Percentiles rank a stretch among this genome's conserved stretches.
Evolutionary conservation across 2,888 invertebrate species (phyloP).

Genomic region (Clanis bilineata): DNA sequence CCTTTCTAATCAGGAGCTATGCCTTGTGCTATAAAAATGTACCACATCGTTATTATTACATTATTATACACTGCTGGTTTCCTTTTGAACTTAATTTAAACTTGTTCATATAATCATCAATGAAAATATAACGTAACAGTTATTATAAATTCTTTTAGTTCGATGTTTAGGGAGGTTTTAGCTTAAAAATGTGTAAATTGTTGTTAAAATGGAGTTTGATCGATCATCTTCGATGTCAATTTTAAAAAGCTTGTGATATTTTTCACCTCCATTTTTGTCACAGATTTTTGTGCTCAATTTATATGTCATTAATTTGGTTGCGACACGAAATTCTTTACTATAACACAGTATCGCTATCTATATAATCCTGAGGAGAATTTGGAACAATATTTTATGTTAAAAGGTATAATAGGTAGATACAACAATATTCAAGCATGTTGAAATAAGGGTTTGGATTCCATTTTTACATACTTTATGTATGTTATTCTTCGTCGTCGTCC

Average conservation of each 20-base stretch:
- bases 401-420: too few relatives aligned
- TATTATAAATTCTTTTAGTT: background rate
- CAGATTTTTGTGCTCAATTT: too few relatives aligned
- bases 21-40: background rate
- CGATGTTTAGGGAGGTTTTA: conserved; percentile 25
- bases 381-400: too few relatives aligned
- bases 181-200: conserved; percentile 43
- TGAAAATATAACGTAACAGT: background rate
- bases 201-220: conserved; percentile 44
- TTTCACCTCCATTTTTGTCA: background rate
- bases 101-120: background rate
- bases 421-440: too few relatives aligned
- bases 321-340: too few relatives aligned
- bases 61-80: conserved; percentile 24
- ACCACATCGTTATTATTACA: background rate
- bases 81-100: background rate
- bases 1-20: conserved; percentile 46
- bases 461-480: too few relatives aligned
- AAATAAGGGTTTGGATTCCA: too few relatives aligned
- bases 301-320: too few relatives aligned
- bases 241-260: background rate
- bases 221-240: conserved; percentile 22
- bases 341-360: too few relatives aligned
- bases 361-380: too few relatives aligned
- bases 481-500: too few relatives aligned